Base-by-base conservation (phyloP, 2,113 vertebrate genomes). In the Trochalopteron elliotii region DNA sequence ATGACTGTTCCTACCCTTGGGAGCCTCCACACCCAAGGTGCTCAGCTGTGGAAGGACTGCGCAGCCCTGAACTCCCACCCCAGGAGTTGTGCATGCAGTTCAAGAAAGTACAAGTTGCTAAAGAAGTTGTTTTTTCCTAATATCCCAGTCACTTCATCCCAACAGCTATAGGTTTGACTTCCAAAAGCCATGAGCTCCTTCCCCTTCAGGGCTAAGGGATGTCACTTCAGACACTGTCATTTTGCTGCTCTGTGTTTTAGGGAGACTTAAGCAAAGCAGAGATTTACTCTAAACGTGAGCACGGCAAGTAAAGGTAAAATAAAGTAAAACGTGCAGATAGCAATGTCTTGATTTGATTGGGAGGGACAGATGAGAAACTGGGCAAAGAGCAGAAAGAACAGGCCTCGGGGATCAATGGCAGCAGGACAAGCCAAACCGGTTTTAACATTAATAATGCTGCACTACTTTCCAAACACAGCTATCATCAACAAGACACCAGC, bases 361-460 rank as follows among this genome's bases (percentile, higher is more conserved):
- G 95, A 97, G 94, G 97, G 97, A 97, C 97, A 96, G 97, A 97
- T 94, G 96, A 97, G 96, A 98, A 98, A 96, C 95, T 92, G 95
- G 95, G 90, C 91, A 95, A 97, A 96, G 90, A 95, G 94, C 95
- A 95, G 94, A 97, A 97, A 97, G 95, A 97, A 97, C 95, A 97
- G 90, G 97, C 97, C 95, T 95, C 59, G 2, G 97, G 95, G 96
- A 98, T 96, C 94, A 93, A 97, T 94, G 96, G 96, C 96, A 96
- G 97, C 92, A 95, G 92, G 98, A 98, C 98, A 95, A 97, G 98
- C 97, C 97, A 98, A 98, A 98, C 98, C 96, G 97, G 98, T 98
- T 98, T 97, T 96, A 96, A 97, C 96, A 97, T 97, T 97, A 97
- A 96, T 97, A 97, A 97, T 93, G 89, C 94, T 94, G 93, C 87